Percentiles rank a stretch among this genome's conserved stretches.
Conservation (phyloP, 2,113 vertebrate genomes). For the Gambusia affinis region DNA sequence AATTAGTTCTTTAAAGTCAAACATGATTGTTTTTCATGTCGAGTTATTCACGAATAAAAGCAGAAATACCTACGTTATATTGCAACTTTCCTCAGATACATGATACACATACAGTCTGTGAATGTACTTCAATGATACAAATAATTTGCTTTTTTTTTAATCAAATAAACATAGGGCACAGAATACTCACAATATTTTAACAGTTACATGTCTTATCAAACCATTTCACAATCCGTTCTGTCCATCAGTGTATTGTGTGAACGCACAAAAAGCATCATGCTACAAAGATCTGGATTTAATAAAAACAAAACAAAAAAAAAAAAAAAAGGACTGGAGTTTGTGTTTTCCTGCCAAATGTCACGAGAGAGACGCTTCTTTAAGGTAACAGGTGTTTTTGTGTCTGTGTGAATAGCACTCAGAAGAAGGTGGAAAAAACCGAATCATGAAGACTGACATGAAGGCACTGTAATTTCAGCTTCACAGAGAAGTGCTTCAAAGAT, state of each 20-base stretch:
- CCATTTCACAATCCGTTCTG: conserved; percentile 49
- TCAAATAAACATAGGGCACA: conserved; percentile 12
- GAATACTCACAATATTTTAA: conserved; percentile 20
- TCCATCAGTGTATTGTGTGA: conserved; percentile 40
- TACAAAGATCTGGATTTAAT: conserved; percentile 37
- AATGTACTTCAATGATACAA: conserved; percentile 36
- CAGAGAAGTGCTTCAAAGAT: conserved; percentile 61
- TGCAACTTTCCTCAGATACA: conserved; percentile 57
- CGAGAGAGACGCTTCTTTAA: conserved; percentile 57
- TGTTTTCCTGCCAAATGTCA: conserved; percentile 46
- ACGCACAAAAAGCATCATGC: conserved; percentile 44
- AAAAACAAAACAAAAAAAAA: neutral
- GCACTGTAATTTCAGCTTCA: conserved; percentile 76
- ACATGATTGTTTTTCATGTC: conserved; percentile 40
- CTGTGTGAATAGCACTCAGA: conserved; percentile 60
- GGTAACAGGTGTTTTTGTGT: conserved; percentile 62
- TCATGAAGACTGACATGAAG: conserved; percentile 71
- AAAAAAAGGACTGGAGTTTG: conserved; percentile 26
- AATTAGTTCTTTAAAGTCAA: conserved; percentile 16
- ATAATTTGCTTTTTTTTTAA: conserved; percentile 18
- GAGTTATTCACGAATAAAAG: conserved; percentile 32
- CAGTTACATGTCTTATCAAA: conserved; percentile 33
- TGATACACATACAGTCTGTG: conserved; percentile 35
- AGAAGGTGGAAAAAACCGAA: conserved; percentile 34
- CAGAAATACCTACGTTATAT: conserved; percentile 58